phyloP scores from a whole-genome alignment of 2,797 vertebrate species.

The Poeciliopsis gracilis region DNA sequence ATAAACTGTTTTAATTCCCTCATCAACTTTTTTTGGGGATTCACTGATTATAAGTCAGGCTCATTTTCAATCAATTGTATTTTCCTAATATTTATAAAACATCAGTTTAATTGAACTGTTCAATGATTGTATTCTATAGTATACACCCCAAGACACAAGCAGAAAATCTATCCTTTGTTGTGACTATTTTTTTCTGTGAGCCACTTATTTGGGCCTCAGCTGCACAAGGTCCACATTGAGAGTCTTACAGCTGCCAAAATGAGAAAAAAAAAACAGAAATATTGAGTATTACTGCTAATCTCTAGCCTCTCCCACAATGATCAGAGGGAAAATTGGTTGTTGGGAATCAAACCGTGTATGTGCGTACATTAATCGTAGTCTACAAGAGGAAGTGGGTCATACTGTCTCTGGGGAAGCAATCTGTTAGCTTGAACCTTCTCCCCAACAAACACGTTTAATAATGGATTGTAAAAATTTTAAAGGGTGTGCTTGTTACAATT shows the following conservation, averaged over 20 bases:
- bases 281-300: slow-evolving; percentile 2
- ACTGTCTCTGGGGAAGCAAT: slow-evolving; percentile 64
- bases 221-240: neutral
- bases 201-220: slow-evolving; percentile 6
- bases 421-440: slow-evolving; percentile 65
- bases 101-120: neutral
- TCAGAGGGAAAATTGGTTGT: slow-evolving; percentile 32
- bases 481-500: slow-evolving; percentile 34
- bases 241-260: slow-evolving; percentile 1
- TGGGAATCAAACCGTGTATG: slow-evolving; percentile 34
- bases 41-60: neutral
- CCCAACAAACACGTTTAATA: slow-evolving; percentile 76
- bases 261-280: neutral
- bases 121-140: neutral
- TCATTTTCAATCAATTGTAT: neutral
- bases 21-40: neutral
- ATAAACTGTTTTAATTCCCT: neutral
- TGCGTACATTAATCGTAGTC: slow-evolving; percentile 45
- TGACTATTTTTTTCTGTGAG: neutral
- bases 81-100: neutral
- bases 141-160: neutral
- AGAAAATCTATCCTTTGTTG: neutral
- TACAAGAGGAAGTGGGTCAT: slow-evolving; percentile 75
- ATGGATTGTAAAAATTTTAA: slow-evolving; percentile 61
- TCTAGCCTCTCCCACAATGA: slow-evolving; percentile 1